Base-by-base conservation (phyloP, 2,797 vertebrate species). In the Hippopotamyrus pictus region DNA sequence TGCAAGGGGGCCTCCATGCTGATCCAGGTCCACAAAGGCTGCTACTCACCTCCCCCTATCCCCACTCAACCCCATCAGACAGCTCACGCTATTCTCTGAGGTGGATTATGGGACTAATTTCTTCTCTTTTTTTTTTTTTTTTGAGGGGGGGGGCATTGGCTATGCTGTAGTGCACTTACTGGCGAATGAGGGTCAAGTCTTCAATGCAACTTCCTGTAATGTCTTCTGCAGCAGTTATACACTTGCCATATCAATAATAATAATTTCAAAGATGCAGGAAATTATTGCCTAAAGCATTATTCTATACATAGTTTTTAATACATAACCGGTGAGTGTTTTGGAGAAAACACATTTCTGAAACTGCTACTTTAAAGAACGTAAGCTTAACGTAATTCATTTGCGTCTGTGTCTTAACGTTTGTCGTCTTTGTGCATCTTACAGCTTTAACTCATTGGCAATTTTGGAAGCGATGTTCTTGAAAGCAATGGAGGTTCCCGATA, bases 251-350 rank as follows among this genome's bases (percentile, higher is more conserved):
- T 90, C 73, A 90, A 90, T 87, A 92, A 90, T 53, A 89, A 90
- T 53, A 89, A 59, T 90, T 97, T 94, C 96, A 96, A 96, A 96
- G 95, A 95, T 96, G 96, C 97, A 96, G 96, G 97, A 96, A 96
- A 97, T 98, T 98, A 99, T 97, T 99, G 98, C 98, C 97, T 98
- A 97, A 95, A 98, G 96, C 97, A 95, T 96, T 97, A 97, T 94
- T 97, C 97, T 99, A 98, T 97, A 96, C 94, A 96, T 94, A 93
- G 93, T 93, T 95, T 95, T 94, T 94, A 95, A 95, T 95, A 98
- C 97, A 97, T 96, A 94, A 96, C 96, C 95, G 95, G 95, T 96
- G 92, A 92, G 95, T 95, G 96, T 97, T 96, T 96, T 95, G 93
- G 83, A 88, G 73, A 90, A 94, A 95, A 94, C 94, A 97, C 96